Base-by-base conservation (phyloP, 1,140 invertebrate genomes). In the Marisa cornuarietis region DNA sequence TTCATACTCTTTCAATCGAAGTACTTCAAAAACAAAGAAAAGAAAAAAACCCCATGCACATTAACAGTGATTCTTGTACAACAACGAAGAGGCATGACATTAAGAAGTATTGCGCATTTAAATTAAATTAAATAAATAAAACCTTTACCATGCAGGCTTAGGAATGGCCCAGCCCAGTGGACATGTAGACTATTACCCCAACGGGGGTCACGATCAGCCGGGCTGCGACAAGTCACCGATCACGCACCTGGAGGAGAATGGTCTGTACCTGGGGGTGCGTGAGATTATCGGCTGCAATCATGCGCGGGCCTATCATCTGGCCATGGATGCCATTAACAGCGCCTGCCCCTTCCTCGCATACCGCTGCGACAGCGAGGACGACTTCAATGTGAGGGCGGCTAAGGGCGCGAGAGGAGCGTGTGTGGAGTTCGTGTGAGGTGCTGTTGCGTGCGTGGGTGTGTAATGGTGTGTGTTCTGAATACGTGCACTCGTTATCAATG, bases 251-350 rank as follows among this genome's bases (percentile, higher is more conserved):
- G 61, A 52, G 51, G 20, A 76, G n/a, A 51, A 58, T 16, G 80
- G 80, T 52, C 31, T 81, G 9, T 24, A 63, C 22, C 65, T 73
- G 51, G 80, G 80, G 77, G 1, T 24, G 76, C 73, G 18, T 22
- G 75, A 84, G 61, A 84, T 83, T 13, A 94, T 96, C 1, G 95
- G 95, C 18, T 97, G 96, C 87, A 96, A 96, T 88, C 96, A 97
- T 87, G 93, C 96, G 9, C 92, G 96, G 85, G 95, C 96, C n/a
- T 95, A 96, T 81, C 95, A 96, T 88, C 93, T 96, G 31, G 97
- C 96, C 88, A 95, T 94, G 0, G 97, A 98, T 89, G 96, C 95
- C 75, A 95, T 98, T 65, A 94, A 94, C 49, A 84, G 92, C 7
- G 52, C 51, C 42, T 97, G 96, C 87, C 93, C 94, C 0, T 97